Base-by-base conservation (phyloP, 2,797 vertebrate species). In the Trachurus trachurus region DNA sequence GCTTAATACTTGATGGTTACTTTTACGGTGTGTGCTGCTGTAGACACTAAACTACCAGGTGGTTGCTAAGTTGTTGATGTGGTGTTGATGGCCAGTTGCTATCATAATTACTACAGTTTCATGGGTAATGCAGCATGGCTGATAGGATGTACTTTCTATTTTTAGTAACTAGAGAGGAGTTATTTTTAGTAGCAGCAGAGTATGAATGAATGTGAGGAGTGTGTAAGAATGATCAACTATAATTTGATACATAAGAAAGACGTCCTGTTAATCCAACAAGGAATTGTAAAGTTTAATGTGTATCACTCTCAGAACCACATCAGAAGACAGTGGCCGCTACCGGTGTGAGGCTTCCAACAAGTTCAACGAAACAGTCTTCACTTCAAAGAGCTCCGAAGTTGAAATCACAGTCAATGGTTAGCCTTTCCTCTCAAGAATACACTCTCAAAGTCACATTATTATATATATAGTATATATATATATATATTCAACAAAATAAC, bases 381-480 rank as follows among this genome's bases (percentile, higher is more conserved):
- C 0, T 13, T 6, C 74, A 65, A 83, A 17, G 21, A 90, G 81
- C 59, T 11, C 61, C 8, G 52, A 42, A 11, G 66, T 83, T 17
- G 0, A 15, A 6, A 85, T 95, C 71, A 81, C 17, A 11, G 75
- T 95, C 78, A 94, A 89, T 93, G 94, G 95, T 95, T 9, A 31
- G 77, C 2, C 1, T 49, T 5, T 6, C 58, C 1, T 42, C 10
- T 11, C 8, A 2, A 22, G 6, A n/a, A 49, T n/a, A 53, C 34
- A 47, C 26, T 26, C 26, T 26, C 26, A 26, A 13, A 9, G 9
- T 47, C 6, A 47, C 7, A 8, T 50, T 47, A n/a, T 26, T 26
- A 26, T 26, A n/a, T n/a, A n/a, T n/a, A n/a, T n/a, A n/a, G n/a
- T n/a, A n/a, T n/a, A n/a, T n/a, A n/a, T n/a, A n/a, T n/a, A n/a